Evolutionary conservation across 2,113 vertebrate genomes (phyloP).

Genomic region (Zapus hudsonius): DNA sequence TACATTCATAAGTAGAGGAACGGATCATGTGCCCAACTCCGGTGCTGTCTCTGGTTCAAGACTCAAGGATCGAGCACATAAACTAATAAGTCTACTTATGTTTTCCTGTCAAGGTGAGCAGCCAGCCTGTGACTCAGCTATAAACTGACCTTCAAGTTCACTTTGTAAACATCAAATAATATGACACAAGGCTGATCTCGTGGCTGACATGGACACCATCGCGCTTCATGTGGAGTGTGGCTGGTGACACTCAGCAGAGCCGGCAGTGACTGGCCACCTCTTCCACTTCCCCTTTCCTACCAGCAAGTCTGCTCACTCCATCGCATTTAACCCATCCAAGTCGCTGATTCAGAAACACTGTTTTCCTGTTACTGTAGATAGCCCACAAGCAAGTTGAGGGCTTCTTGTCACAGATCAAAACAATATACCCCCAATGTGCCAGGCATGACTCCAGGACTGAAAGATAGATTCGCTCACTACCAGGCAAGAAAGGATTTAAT

Average conservation of each 20-base stretch:
- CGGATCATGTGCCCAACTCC: fast-evolving
- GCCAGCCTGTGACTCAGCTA: neutral
- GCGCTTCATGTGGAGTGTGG: neutral
- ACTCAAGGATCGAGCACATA: neutral
- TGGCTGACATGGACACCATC: fast-evolving
- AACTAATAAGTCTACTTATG: neutral
- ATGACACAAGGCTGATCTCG: neutral
- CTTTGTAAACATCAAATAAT: neutral
- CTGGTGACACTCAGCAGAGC: neutral
- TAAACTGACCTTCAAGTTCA: neutral
- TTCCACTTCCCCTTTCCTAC: slow-evolving; percentile 19
- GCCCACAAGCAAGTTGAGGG: neutral
- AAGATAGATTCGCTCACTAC: neutral
- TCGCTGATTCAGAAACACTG: neutral
- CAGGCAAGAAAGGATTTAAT: neutral
- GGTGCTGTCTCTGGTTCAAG: neutral
- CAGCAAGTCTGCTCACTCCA: neutral
- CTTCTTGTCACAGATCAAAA: neutral
- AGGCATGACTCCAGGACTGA: neutral
- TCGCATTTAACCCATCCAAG: neutral
- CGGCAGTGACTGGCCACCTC: neutral
- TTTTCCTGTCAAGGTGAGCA: neutral
- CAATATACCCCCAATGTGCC: fast-evolving
- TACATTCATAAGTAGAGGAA: neutral
- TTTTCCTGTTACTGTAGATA: neutral